phyloP scores from a whole-genome alignment of 2,797 vertebrate species.

The Channa striata region DNA sequence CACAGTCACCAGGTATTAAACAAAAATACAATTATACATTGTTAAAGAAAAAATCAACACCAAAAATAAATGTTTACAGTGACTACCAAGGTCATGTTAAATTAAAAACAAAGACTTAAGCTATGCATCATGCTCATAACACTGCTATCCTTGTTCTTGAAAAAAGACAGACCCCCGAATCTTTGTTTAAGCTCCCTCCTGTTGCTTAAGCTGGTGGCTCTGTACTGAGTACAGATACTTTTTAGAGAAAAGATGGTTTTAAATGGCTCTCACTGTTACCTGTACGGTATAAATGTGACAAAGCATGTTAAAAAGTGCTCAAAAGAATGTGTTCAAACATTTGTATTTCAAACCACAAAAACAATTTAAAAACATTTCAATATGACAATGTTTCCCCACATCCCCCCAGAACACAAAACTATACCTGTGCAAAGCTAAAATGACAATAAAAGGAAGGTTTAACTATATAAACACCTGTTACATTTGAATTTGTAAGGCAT shows the following conservation, averaged over 20 bases:
- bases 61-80: constrained; percentile 81
- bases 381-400: constrained; percentile 60
- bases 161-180: constrained; percentile 92
- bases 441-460: constrained; percentile 8
- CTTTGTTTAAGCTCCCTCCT: constrained; percentile 96
- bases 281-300: constrained; percentile 99
- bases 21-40: constrained; percentile 80
- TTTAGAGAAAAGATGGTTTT: constrained; percentile 98
- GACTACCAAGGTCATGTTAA: constrained; percentile 54
- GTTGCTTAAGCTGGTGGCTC: constrained; percentile 97
- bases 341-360: constrained; percentile 87
- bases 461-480: not conserved
- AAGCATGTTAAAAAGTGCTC: constrained; percentile 99
- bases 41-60: constrained; percentile 68
- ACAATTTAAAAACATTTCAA: constrained; percentile 79
- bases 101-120: constrained; percentile 68
- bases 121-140: constrained; percentile 79
- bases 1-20: constrained; percentile 84
- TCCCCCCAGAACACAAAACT: constrained; percentile 38
- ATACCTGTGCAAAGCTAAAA: constrained; percentile 74
- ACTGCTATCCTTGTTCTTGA: constrained; percentile 89
- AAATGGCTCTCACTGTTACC: constrained; percentile 99
- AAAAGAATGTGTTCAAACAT: constrained; percentile 87
- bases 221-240: constrained; percentile 98
- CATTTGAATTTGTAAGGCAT: not conserved